Evolutionary conservation across 2,888 invertebrate genomes (phyloP), one percentile per base, ranked within the genome.

Genomic region (Pristionchus arcanus): DNA sequence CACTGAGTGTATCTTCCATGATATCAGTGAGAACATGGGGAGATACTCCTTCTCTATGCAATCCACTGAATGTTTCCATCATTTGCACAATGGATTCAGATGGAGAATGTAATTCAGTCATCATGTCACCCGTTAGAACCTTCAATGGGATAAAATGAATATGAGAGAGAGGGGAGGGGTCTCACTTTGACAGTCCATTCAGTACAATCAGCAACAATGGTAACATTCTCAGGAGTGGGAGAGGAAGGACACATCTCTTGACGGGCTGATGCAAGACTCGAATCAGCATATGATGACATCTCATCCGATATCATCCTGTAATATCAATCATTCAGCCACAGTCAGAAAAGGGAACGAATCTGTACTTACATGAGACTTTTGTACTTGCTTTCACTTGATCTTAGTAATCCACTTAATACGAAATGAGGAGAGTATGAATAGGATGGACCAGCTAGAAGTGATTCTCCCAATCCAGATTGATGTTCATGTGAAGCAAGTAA

Each of bases 1-100:
- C 94, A 89, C 91, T 92, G 91, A 94, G 92, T 93, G 92, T 93
- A 94, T 95, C 90, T 90, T 94, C 93, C 94, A 95, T 88, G 93
- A 94, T 90, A 93, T 91, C 92, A 16, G 93, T 89, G 42, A 94
- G 87, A 87, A 94, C 93, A 63, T 91, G 90, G 21, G 94, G 91
- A 28, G 92, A 91, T 31, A 71, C n/a, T 71, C 74, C 88, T 53
- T 34, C 90, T 42, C 87, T 81, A 71, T 94, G 91, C 42, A 94
- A 90, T 25, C 90, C 92, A n/a, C 91, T 91, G 83, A 94, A 94
- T 77, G 93, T 92, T 74, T 94, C 94, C 87, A 94, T 87, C 94
- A 94, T 94, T 11, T 91, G 91, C 5, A 94, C 92, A 34, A 94
- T 91, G 0, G 93, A 91, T 68, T 94, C 94, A 13, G 93, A 92